Evolutionary conservation across 1,140 invertebrate species (phyloP).

Genomic region (Daktulosphaira vitifoliae): DNA sequence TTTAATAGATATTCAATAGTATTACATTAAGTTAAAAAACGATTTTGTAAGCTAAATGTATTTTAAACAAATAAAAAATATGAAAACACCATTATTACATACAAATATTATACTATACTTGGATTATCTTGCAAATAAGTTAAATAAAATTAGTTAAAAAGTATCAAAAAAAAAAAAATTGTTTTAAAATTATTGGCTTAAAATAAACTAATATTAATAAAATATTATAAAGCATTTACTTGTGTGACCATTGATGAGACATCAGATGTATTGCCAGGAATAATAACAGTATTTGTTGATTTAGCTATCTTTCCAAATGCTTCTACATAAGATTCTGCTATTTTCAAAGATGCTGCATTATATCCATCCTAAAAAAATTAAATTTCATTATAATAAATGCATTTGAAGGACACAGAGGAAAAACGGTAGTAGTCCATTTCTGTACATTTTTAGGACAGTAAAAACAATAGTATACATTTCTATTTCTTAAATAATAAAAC

Average conservation of each 20-base stretch:
- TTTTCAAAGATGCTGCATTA: conserved; percentile 80
- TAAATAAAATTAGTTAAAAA: not conserved
- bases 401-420: too few species aligned
- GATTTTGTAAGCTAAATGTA: too few species aligned
- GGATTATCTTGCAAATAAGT: too few species aligned
- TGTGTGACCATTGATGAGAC: conserved; percentile 74
- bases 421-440: too few species aligned
- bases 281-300: conserved; percentile 86
- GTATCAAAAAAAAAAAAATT: not conserved
- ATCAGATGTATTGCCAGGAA: conserved; percentile 85
- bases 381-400: too few species aligned
- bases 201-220: conserved; percentile 1
- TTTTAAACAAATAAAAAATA: too few species aligned
- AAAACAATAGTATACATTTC: too few species aligned
- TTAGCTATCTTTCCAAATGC: conserved; percentile 91
- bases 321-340: conserved; percentile 91
- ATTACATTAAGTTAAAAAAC: too few species aligned
- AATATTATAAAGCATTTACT: conserved; percentile 47
- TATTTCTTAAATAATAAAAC: too few species aligned
- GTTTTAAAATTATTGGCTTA: not conserved
- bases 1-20: too few species aligned
- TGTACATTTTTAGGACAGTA: not conserved
- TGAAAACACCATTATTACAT: too few species aligned
- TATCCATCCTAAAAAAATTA: conserved; percentile 54
- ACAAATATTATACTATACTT: too few species aligned